These are phyloP conservation scores for Rallus limicola DNA, from an alignment of 2,113 vertebrate species.

Conservation along the genomic window DNA sequence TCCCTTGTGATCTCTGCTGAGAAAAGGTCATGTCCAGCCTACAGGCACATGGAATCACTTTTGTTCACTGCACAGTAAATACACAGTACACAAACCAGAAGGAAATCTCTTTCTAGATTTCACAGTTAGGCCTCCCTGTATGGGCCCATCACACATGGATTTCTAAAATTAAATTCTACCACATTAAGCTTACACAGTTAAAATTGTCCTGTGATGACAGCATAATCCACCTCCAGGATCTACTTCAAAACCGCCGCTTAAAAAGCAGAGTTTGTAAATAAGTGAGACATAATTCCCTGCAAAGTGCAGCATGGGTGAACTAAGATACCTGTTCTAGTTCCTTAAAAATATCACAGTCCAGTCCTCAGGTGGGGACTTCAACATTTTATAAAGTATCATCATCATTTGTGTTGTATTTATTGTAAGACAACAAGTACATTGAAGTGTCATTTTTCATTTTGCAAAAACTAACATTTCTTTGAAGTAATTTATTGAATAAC, in stretches of 20 bases:
- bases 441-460: background rate
- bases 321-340: background rate
- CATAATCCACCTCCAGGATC: background rate
- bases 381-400: background rate
- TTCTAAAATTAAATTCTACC: background rate
- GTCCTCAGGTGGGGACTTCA: background rate
- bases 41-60: background rate
- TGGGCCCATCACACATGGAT: accelerated
- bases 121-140: background rate
- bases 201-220: background rate
- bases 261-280: background rate
- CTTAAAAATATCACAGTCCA: background rate
- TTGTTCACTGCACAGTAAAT: background rate
- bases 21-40: background rate
- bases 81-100: background rate
- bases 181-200: background rate
- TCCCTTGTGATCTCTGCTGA: background rate
- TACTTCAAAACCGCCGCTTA: background rate
- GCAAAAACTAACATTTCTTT: background rate
- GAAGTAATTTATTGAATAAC: background rate
- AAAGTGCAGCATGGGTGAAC: background rate
- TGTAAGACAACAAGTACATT: background rate
- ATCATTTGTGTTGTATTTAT: background rate
- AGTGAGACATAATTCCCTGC: background rate
- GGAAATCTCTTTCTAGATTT: background rate